Conservation (phyloP, 1,140 invertebrate species). For the Pseudomyrmex pallidus region DNA sequence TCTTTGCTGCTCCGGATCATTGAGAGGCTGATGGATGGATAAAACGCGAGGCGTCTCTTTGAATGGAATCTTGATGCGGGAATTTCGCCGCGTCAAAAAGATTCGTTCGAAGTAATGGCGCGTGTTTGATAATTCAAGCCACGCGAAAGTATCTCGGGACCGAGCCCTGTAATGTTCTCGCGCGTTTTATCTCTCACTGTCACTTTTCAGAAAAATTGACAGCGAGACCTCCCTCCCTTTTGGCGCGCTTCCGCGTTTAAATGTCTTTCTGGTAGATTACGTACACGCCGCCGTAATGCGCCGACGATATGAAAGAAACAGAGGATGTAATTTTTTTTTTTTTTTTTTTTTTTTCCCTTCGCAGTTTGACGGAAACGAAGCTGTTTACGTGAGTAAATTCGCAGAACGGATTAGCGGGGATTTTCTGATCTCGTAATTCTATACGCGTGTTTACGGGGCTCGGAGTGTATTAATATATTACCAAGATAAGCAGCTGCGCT, state of each 20-base stretch:
- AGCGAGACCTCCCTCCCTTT: neutral
- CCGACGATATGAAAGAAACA: too few species aligned
- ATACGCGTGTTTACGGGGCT: conserved; percentile 2
- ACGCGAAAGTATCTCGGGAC: conserved; percentile 1
- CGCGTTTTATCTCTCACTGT: neutral
- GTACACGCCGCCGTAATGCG: too few species aligned
- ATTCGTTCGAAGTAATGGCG: conserved; percentile 55
- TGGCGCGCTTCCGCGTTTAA: neutral
- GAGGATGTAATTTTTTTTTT: neutral
- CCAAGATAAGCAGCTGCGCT: conserved; percentile 17
- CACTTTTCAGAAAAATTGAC: neutral
- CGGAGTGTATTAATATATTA: conserved; percentile 46
- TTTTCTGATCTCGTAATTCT: neutral
- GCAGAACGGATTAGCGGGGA: neutral
- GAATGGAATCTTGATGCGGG: conserved; percentile 58
- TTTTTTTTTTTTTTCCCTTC: neutral
- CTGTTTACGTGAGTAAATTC: neutral
- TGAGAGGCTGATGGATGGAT: conserved; percentile 47
- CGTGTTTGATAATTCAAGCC: conserved; percentile 45
- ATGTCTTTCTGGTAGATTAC: too few species aligned
- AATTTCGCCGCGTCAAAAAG: conserved; percentile 48
- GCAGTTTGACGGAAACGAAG: neutral
- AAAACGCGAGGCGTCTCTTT: conserved; percentile 56
- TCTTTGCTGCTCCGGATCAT: neutral
- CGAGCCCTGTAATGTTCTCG: conserved; percentile 3